phyloP scores from a whole-genome alignment of 2,888 invertebrate species.

The Metellina segmentata region DNA sequence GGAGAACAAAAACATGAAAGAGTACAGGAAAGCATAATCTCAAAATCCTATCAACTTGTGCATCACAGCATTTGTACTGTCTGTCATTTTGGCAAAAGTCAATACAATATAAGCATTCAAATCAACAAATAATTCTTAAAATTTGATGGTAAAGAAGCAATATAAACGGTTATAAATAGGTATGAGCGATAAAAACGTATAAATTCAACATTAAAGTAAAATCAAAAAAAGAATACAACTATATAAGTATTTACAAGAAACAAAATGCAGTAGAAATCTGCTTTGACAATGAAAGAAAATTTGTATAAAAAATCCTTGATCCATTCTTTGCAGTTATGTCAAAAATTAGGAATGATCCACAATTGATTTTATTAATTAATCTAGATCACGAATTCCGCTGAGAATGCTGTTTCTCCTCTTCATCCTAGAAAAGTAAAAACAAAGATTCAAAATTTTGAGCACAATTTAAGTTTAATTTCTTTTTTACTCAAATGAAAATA shows the following conservation, averaged over 20 bases:
- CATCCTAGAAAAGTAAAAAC: conserved; percentile 31
- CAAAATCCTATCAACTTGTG: conserved; percentile 4
- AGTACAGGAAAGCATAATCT: no score
- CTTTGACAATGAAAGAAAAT: neutral
- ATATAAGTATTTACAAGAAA: conserved; percentile 47
- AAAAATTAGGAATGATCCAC: conserved; percentile 26
- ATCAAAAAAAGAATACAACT: conserved; percentile 11
- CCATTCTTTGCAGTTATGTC: conserved; percentile 9
- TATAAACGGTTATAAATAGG: conserved; percentile 13
- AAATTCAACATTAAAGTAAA: conserved; percentile 23
- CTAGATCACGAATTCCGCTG: conserved; percentile 52
- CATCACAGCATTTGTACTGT: conserved; percentile 42
- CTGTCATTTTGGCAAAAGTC: conserved; percentile 37
- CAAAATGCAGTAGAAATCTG: conserved; percentile 8
- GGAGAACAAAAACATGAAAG: no score
- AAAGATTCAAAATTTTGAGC: neutral
- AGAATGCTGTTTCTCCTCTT: conserved; percentile 57
- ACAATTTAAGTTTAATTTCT: neutral
- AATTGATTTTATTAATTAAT: conserved; percentile 16
- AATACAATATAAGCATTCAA: conserved; percentile 1
- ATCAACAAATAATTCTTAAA: conserved; percentile 14
- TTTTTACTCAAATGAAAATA: no score
- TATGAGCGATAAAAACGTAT: conserved; percentile 20
- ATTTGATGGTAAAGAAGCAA: neutral
- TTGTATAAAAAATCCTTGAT: neutral